These are phyloP conservation scores for Menidia menidia DNA, from an alignment of 2,797 vertebrate genomes.

Conservation along the genomic window DNA sequence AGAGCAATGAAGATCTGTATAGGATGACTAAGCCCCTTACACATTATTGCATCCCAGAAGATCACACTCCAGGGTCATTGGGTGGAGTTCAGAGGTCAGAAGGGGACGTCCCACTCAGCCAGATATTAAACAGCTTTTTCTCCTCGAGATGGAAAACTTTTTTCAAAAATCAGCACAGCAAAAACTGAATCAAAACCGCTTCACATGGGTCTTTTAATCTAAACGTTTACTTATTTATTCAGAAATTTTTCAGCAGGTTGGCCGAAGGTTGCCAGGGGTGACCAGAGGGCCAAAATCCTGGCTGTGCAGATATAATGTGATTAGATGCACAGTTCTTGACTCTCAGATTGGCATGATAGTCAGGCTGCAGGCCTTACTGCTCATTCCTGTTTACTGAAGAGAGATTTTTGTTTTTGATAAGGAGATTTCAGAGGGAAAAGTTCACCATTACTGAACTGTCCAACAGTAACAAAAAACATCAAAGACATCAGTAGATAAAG, in stretches of 20 bases:
- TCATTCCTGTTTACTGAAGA: no score
- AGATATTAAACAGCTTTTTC: background rate
- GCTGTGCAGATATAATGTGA: background rate
- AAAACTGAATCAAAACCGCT: background rate
- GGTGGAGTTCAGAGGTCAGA: constrained; percentile 46
- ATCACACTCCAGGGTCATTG: constrained; percentile 63
- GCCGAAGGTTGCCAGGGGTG: no score
- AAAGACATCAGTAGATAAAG: no score
- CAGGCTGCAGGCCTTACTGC: no score
- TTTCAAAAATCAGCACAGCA: background rate
- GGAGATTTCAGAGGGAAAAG: no score
- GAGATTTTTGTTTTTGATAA: no score
- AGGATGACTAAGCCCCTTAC: constrained; percentile 40
- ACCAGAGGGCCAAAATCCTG: background rate
- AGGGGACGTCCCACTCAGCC: constrained; percentile 18
- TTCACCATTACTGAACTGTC: no score
- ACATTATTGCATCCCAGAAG: constrained; percentile 51
- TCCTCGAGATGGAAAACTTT: background rate
- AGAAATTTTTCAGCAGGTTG: background rate
- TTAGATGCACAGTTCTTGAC: background rate
- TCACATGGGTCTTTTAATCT: no score
- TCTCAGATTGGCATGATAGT: background rate
- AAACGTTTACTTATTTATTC: background rate
- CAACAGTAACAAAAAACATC: no score
- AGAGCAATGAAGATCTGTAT: constrained; percentile 77